Percentiles rank a stretch among this genome's conserved stretches.
Evolutionary conservation across 1,140 invertebrate genomes (phyloP).

Genomic region (Dermatophagoides farinae): DNA sequence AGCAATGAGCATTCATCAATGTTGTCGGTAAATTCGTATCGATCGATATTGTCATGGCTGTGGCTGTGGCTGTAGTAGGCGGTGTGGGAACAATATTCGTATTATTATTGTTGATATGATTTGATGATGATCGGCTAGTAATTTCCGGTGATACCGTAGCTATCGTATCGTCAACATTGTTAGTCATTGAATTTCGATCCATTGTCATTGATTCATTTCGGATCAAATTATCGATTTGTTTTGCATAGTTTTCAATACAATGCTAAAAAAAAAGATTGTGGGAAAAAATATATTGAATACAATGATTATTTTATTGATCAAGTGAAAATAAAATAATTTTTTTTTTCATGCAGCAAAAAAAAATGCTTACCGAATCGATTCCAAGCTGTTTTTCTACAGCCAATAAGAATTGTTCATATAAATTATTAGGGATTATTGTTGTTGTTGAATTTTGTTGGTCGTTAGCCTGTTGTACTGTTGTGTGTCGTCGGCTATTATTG

Average conservation of each 20-base stretch:
- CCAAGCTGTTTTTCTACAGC: not conserved
- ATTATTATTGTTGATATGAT: not conserved
- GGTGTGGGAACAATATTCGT: not conserved
- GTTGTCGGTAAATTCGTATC: not conserved
- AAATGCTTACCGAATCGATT: constrained; percentile 8
- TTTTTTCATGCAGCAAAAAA: no score
- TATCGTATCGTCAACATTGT: not conserved
- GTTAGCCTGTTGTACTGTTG: no score
- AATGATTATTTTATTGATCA: not conserved
- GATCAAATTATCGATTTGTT: constrained; percentile 4
- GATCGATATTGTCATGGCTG: not conserved
- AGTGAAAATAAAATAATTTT: not conserved
- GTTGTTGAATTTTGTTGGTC: not conserved
- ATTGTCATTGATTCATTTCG: not conserved
- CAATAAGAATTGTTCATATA: no score
- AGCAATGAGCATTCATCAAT: not conserved
- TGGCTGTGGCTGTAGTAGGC: not conserved
- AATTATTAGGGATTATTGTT: no score
- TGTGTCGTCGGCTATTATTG: not conserved
- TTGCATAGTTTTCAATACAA: not conserved
- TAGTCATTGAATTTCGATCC: not conserved
- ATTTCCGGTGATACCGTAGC: not conserved
- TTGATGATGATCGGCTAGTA: not conserved
- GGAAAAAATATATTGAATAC: not conserved
- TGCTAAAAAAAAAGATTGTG: not conserved